Base-by-base conservation (phyloP, 1,140 invertebrate species). In the Euglossa dilemma region DNA sequence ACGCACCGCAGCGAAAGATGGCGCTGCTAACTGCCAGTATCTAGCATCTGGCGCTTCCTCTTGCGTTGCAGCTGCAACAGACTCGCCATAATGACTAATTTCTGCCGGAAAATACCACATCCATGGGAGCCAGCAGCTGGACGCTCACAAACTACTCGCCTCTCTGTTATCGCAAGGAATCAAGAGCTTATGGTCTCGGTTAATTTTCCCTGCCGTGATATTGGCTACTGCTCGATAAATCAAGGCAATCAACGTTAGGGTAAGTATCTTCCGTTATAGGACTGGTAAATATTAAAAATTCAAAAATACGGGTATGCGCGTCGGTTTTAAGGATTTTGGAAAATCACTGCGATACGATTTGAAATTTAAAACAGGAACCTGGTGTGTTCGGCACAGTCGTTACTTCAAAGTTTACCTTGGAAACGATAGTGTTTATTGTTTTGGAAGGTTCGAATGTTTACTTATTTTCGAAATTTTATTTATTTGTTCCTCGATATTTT, bases 91-190 rank as follows among this genome's bases (percentile, higher is more conserved):
- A 47, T 9, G 36, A 74, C 6, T 50, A 64, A 80, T 74, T 75
- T 81, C 43, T 20, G 18, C 1, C 7, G 14, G 43, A 57, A 75
- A 74, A 74, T 54, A 28, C 18, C 3, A 57, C 67, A 56, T 84
- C 43, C 61, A 47, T 23, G 71, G 47, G 59, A 67, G 76, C 14
- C 36, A 20, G n/a, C 66, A 54, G 43, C n/a, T 59, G 66, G 50
- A 52, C 8, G 25, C 0, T n/a, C 25, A 11, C n/a, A 1, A 7
- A n/a, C 36, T 36, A 45, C 8, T 25, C 20, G 63, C n/a, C 9
- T 12, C 9, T 12, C 6, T 11, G 11, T 57, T 28, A 54, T 18
- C 28, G 23, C 50, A 69, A 82, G 63, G 20, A 80, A 80, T 72
- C 47, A 16, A 57, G 47, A 9, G 28, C n/a, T 79, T 71, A 67